Evolutionary conservation across 2,797 vertebrate genomes (phyloP).

Genomic region (Ceryle rudis): DNA sequence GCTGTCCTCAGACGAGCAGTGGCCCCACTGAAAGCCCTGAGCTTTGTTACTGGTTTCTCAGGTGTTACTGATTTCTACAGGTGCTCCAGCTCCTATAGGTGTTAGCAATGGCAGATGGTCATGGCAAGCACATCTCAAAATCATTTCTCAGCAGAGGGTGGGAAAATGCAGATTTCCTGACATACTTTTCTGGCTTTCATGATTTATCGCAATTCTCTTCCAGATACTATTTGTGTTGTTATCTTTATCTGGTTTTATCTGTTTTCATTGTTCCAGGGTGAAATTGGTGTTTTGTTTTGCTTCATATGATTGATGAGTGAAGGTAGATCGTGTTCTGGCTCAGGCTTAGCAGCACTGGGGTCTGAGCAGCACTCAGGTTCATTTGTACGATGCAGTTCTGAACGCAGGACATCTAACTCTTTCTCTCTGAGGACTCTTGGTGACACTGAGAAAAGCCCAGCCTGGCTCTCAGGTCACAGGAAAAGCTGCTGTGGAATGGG

Average conservation of each 20-base stretch:
- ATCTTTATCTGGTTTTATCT: neutral
- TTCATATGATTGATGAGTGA: accelerated
- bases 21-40: neutral
- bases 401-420: neutral
- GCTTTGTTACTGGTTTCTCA: neutral
- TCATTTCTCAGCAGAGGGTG: neutral
- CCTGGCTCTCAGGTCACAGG: neutral
- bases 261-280: neutral
- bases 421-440: neutral
- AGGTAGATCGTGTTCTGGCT: accelerated
- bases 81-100: neutral
- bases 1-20: accelerated
- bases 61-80: neutral
- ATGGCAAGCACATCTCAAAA: neutral
- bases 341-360: accelerated
- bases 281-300: neutral
- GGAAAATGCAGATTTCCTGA: neutral
- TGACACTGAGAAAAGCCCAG: neutral
- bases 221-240: neutral
- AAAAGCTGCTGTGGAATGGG: neutral
- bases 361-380: neutral
- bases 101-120: neutral
- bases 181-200: neutral
- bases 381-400: neutral
- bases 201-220: neutral